Conservation (phyloP, 2,888 invertebrate species). For the Pristionchus fissidentatus region DNA sequence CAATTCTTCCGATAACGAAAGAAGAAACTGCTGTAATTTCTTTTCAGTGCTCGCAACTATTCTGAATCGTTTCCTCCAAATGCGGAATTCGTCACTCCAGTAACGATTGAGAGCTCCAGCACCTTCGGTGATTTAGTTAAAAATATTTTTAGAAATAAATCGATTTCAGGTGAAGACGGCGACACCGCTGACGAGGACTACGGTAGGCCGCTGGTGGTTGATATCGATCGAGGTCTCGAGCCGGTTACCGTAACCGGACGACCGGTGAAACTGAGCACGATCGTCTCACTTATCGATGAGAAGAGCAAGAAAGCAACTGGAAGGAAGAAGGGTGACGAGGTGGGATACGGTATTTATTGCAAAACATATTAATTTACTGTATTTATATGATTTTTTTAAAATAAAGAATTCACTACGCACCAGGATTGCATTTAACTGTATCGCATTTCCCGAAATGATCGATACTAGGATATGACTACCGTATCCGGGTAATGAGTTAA, state of each 20-base stretch:
- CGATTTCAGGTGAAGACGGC: constrained; percentile 4
- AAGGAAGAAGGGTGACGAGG: neutral
- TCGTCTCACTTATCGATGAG: constrained; percentile 25
- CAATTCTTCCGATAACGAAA: no score
- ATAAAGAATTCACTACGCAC: neutral
- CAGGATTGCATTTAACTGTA: no score
- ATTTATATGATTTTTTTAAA: neutral
- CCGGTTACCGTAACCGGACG: neutral
- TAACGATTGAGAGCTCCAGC: neutral
- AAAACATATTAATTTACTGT: no score
- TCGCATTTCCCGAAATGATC: neutral
- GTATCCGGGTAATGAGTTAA: neutral
- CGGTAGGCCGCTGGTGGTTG: neutral
- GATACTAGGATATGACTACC: neutral
- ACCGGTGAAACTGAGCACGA: neutral
- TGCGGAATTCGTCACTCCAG: constrained; percentile 21
- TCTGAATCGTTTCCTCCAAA: constrained; percentile 29
- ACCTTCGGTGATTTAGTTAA: neutral
- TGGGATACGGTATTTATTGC: neutral
- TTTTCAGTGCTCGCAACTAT: constrained; percentile 26
- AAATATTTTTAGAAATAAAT: neutral
- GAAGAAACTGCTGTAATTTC: no score
- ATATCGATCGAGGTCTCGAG: neutral
- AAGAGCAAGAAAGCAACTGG: neutral
- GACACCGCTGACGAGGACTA: neutral